phyloP scores from a whole-genome alignment of 92 coral and sea anemone genomes.

The Phymanthus crucifer region DNA sequence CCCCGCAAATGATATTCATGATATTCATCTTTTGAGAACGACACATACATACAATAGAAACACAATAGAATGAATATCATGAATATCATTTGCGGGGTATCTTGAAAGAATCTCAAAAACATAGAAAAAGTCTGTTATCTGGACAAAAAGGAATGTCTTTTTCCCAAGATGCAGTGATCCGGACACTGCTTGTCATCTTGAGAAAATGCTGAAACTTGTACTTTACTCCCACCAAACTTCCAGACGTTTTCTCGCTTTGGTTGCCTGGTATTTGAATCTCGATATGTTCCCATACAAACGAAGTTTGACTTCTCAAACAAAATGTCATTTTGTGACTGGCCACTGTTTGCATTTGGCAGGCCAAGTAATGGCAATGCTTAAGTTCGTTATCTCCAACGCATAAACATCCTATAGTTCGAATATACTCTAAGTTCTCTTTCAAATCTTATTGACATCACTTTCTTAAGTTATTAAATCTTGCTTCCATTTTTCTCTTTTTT shows the following conservation, averaged over 20 bases:
- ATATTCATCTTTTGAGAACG: too few species aligned
- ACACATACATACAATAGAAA: too few species aligned
- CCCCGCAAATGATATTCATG: too few species aligned
- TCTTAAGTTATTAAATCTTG: background rate
- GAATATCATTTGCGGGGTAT: too few species aligned
- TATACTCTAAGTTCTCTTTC: background rate
- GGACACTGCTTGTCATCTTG: background rate
- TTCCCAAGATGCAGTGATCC: too few species aligned
- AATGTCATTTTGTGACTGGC: conserved; percentile 5
- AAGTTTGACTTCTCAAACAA: conserved; percentile 20
- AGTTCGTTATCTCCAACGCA: conserved; percentile 16
- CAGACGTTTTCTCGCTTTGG: background rate
- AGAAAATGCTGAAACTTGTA: too few species aligned
- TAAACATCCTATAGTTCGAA: conserved; percentile 3
- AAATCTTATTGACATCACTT: background rate
- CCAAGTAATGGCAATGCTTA: conserved; percentile 17
- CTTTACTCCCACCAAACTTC: background rate
- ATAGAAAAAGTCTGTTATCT: too few species aligned
- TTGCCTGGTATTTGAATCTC: background rate
- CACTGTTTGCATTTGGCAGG: conserved; percentile 18
- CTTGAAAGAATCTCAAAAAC: too few species aligned
- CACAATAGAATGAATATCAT: too few species aligned
- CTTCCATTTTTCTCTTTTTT: background rate
- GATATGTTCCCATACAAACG: background rate
- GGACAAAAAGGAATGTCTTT: too few species aligned